phyloP scores from a whole-genome alignment of 2,797 vertebrate species.

The Dendrocincla fuliginosa region DNA sequence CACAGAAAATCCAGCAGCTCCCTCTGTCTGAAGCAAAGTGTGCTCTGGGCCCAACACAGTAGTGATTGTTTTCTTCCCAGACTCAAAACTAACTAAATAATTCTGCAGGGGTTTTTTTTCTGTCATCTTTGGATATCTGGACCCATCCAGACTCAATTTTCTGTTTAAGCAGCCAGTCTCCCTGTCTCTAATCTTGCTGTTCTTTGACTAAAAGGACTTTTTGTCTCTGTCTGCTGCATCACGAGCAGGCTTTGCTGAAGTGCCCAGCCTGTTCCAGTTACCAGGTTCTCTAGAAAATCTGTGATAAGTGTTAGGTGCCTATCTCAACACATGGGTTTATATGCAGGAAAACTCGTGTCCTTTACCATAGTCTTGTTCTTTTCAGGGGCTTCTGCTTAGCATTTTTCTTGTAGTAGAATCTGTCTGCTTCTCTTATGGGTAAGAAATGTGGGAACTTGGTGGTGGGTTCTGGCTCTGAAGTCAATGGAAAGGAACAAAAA shows the following conservation, averaged over 20 bases:
- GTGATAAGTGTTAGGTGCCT: not conserved
- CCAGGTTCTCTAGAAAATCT: not conserved
- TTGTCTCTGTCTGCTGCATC: not conserved
- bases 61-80: not conserved
- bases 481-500: not conserved
- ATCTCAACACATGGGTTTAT: not conserved
- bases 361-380: not conserved
- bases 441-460: not conserved
- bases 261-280: not conserved
- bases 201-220: not conserved
- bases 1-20: not conserved
- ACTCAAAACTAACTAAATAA: not conserved
- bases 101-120: not conserved
- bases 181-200: not conserved
- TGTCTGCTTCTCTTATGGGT: not conserved
- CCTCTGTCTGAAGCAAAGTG: not conserved
- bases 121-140: not conserved
- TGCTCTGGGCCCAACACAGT: not conserved
- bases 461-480: not conserved
- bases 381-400: not conserved
- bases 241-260: not conserved
- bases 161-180: not conserved
- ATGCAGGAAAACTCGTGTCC: rapidly evolving
- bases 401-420: not conserved
- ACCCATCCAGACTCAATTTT: not conserved